Percentiles rank a stretch among this genome's conserved stretches.
Evolutionary conservation across 2,797 vertebrate species (phyloP).

Genomic region (Brotula barbata): DNA sequence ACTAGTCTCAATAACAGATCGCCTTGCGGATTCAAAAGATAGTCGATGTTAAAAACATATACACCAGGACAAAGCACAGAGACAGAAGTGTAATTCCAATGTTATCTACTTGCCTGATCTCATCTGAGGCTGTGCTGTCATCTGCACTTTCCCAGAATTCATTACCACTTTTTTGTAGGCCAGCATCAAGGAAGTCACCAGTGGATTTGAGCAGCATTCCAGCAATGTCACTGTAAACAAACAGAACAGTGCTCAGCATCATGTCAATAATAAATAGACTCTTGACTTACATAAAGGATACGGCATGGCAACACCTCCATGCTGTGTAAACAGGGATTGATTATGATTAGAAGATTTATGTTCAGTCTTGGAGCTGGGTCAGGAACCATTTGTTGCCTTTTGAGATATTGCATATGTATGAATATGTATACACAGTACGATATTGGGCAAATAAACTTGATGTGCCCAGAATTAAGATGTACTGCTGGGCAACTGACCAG

Average conservation of each 20-base stretch:
- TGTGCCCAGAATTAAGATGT: neutral
- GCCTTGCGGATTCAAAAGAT: slow-evolving; percentile 72
- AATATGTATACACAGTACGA: too few relatives aligned
- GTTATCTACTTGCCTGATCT: slow-evolving; percentile 84
- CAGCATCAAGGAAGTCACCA: slow-evolving; percentile 91
- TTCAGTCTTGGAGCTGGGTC: too few relatives aligned
- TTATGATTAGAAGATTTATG: too few relatives aligned
- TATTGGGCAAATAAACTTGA: too few relatives aligned
- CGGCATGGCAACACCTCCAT: neutral
- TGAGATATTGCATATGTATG: too few relatives aligned
- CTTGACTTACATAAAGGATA: slow-evolving; percentile 1
- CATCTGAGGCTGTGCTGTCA: slow-evolving; percentile 91
- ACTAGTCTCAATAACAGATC: slow-evolving; percentile 96
- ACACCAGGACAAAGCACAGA: neutral
- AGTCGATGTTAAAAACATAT: slow-evolving; percentile 2
- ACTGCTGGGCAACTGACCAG: slow-evolving; percentile 79
- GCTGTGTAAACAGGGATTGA: too few relatives aligned
- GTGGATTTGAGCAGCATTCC: slow-evolving; percentile 97
- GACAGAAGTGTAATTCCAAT: neutral
- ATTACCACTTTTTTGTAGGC: slow-evolving; percentile 90
- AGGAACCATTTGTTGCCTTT: too few relatives aligned
- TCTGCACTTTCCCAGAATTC: slow-evolving; percentile 93
- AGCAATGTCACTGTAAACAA: slow-evolving; percentile 88
- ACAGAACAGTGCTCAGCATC: neutral
- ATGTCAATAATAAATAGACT: neutral